Base-by-base conservation (phyloP, 2,113 vertebrate genomes). In the Archocentrus centrarchus region DNA sequence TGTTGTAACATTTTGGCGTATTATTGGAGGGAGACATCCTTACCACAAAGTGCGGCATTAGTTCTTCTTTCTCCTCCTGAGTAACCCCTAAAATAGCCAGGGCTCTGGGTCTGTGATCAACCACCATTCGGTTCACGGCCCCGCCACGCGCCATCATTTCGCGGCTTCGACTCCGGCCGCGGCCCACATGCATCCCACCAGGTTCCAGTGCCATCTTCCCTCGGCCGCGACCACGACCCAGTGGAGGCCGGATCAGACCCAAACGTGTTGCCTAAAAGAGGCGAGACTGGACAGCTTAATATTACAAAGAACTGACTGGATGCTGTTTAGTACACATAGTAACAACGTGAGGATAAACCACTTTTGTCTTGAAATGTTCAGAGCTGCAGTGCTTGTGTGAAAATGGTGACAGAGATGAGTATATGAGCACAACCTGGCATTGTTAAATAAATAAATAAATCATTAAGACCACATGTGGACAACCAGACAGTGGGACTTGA, bases 31-130 rank as follows among this genome's bases (percentile, higher is more conserved):
- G 68, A 73, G 68, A n/a, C 18, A 55, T 73, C 27, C 47, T 96
- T 92, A 99, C 98, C 95, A 98, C 95, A 93, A 99, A 99, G 94
- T 99, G 98, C 14, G 97, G 97, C 95, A 97, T 93, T 39, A 99
- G 94, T 84, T 99, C 98, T 44, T 99, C 98, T 75, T 99, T 99
- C 37, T 99, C 98, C 87, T 98, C 98, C 60, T 97, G 97, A 2
- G 95, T 87, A 61, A 99, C 97, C 58, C 97, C 98, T 57, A 97
- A 90, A 14, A 98, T 97, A 7, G 96, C 90, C 35, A 99, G 94
- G 0, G 98, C 96, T 92, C 97, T 96, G 86, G 98, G 98, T 14
- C 98, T 96, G 80, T 99, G 98, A 90, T 99, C 98, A 11, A 99
- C 98, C 88, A 97, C 97, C 98, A 99, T 99, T n/a, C 98, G 98